A percentile compares a stretch with the other conserved stretches of the same genome.
These are phyloP conservation scores for Horisme vitalbata DNA, from an alignment of 2,888 invertebrate species.

Conservation along the genomic window DNA sequence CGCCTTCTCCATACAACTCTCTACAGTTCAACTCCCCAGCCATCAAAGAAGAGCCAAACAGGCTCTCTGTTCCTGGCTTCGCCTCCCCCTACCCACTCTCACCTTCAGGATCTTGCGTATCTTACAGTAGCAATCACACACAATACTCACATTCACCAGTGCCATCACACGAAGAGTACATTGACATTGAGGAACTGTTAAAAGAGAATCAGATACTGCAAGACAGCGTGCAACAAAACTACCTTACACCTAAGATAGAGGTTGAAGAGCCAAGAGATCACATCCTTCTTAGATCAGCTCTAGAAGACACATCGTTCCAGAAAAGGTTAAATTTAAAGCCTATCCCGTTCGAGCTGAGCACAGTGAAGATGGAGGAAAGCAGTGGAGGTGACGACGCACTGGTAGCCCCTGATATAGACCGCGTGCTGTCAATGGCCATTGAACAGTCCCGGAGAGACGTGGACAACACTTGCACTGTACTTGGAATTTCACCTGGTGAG, in stretches of 20 bases:
- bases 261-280: conserved; percentile 85
- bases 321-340: conserved; percentile 92
- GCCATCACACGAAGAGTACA: conserved; percentile 84
- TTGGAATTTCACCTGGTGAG: conserved; percentile 95
- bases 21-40: conserved; percentile 62
- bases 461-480: conserved; percentile 91
- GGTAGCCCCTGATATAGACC: conserved; percentile 90
- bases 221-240: conserved; percentile 69
- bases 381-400: conserved; percentile 83
- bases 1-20: conserved; percentile 80
- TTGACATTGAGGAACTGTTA: conserved; percentile 84
- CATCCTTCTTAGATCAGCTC: conserved; percentile 89
- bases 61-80: conserved; percentile 76
- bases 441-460: conserved; percentile 94
- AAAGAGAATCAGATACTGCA: conserved; percentile 82
- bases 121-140: conserved; percentile 80
- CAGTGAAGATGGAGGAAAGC: conserved; percentile 87
- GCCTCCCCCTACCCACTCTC: conserved; percentile 80
- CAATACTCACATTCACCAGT: conserved; percentile 76
- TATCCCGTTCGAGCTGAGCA: conserved; percentile 85
- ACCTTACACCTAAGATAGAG: conserved; percentile 81
- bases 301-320: conserved; percentile 93
- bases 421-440: conserved; percentile 92
- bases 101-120: conserved; percentile 81
- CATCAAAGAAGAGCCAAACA: conserved; percentile 81